Evolutionary conservation across 1,140 invertebrate genomes (phyloP), one percentile per base, ranked within the genome.

Genomic region (Calliopsis andreniformis): DNA sequence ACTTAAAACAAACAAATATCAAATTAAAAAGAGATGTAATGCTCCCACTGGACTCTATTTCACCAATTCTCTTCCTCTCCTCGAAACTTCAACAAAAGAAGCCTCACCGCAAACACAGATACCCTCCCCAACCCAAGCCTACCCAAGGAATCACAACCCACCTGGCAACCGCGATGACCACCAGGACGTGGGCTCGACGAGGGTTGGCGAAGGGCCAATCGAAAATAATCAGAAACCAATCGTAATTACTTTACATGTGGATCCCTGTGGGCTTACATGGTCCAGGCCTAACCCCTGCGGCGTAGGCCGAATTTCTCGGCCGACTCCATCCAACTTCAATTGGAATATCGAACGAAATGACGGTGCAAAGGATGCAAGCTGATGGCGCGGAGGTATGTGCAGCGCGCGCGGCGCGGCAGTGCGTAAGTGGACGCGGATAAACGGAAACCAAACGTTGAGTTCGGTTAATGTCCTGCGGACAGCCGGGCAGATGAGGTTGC

Each of bases 391-490:
- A 67, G 63, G 63, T 67, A 67, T 58, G 63, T 30, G 55, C 63
- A 76, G 7, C 49, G 71, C 23, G 28, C 8, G 51, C 42, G 28
- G 32, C 49, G 66, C 39, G 55, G 62, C 43, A 63, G 53, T 70
- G 79, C 79, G 49, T 82, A 79, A 79, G 71, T 64, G 62, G 64
- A 63, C 63, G 72, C 61, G 73, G 82, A 87, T 89, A 88, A 89
- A 87, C 87, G 87, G 82, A 90, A 88, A 87, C 87, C 86, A 86
- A 90, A 90, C 82, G 85, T 88, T 88, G 87, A 89, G 86, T 89
- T 91, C 84, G 80, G 86, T 88, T 90, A 91, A 90, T 91, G 86
- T 87, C 80, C 76, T 84, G 87, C 82, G 87, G 89, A 91, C 87
- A 90, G 84, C 81, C 85, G 78, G 86, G 79, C 85, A 87, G 87